These are phyloP conservation scores for Trichechus manatus DNA, from an alignment of 2,113 vertebrate species.

Conservation along the genomic window DNA sequence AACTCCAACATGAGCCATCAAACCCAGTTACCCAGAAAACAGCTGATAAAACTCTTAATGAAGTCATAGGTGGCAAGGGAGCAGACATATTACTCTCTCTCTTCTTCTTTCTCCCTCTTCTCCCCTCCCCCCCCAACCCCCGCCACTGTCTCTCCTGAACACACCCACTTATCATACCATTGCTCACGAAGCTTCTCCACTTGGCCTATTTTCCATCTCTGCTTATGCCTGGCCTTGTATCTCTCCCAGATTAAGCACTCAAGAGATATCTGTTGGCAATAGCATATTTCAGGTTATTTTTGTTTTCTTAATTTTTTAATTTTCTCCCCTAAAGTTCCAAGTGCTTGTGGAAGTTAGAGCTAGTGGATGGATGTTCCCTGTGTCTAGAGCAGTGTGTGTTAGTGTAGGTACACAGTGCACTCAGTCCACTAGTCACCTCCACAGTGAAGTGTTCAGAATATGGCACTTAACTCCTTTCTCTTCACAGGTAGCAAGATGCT, in stretches of 20 bases:
- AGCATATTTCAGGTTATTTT: not conserved
- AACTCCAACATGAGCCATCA: not conserved
- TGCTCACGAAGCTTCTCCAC: not conserved
- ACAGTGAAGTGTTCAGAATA: accelerated
- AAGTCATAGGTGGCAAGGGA: no score
- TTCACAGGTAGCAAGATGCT: not conserved
- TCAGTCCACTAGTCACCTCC: not conserved
- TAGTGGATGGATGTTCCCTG: not conserved
- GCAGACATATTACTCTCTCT: not conserved
- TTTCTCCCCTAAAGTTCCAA: not conserved
- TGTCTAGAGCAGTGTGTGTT: not conserved
- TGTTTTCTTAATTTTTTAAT: not conserved
- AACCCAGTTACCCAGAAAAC: conserved; percentile 5
- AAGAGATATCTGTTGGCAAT: not conserved
- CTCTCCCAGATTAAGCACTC: not conserved
- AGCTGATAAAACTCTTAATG: not conserved
- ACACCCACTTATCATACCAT: not conserved
- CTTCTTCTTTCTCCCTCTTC: not conserved
- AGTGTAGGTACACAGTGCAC: not conserved
- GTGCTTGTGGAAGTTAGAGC: not conserved
- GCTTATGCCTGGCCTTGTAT: not conserved
- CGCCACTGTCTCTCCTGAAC: not conserved
- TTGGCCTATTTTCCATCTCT: not conserved
- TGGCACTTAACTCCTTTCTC: not conserved
- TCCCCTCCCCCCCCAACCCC: not conserved